Conservation (phyloP, 2,113 vertebrate genomes). For the Pseudolaguvia tuberculata region DNA sequence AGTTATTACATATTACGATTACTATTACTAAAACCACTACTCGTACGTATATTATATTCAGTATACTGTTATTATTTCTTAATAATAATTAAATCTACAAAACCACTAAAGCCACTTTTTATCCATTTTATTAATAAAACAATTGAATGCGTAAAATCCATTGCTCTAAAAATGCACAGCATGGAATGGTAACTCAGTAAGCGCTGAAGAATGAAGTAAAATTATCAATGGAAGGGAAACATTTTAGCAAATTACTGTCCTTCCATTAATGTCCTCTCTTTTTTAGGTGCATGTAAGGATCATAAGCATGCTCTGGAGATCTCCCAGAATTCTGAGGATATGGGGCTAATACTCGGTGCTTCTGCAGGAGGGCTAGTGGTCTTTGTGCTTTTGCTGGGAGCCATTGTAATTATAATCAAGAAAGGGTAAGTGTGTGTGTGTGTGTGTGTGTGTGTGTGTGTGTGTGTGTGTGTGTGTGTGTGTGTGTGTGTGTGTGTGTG, state of each 20-base stretch:
- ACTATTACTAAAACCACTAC: not conserved
- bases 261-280: not conserved
- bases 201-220: not conserved
- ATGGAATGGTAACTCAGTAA: not conserved
- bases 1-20: too few species aligned
- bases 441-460: too few species aligned
- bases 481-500: too few species aligned
- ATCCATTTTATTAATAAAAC: not conserved
- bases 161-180: not conserved
- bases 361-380: slow-evolving; percentile 84
- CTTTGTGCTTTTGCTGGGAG: slow-evolving; percentile 85
- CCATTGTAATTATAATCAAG: slow-evolving; percentile 83
- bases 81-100: too few species aligned
- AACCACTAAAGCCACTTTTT: not conserved
- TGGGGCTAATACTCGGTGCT: slow-evolving; percentile 90
- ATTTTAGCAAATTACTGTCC: not conserved
- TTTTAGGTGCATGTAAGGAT: slow-evolving; percentile 86
- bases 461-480: too few species aligned
- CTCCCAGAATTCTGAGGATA: slow-evolving; percentile 88
- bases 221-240: too few species aligned
- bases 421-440: slow-evolving; percentile 94
- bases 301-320: slow-evolving; percentile 84
- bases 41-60: too few species aligned
- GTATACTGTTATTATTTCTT: too few species aligned
- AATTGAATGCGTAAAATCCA: not conserved